phyloP scores from a whole-genome alignment of 1,140 invertebrate species.

The Eumaeus atala region DNA sequence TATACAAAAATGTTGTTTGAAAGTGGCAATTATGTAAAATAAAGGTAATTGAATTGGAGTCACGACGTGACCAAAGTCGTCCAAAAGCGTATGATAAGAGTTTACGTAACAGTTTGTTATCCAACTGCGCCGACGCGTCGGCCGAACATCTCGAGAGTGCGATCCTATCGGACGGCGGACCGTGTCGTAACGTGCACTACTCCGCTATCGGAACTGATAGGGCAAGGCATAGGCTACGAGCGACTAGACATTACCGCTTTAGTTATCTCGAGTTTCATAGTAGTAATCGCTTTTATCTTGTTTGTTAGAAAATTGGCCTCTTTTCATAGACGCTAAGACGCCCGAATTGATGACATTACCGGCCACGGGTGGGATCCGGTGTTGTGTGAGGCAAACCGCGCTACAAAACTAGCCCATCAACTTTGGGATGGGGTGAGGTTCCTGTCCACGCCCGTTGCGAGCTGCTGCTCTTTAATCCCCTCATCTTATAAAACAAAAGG shows the following conservation, averaged over 20 bases:
- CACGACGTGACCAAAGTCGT: too few species aligned
- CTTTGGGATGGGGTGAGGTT: too few species aligned
- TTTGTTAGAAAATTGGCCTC: too few species aligned
- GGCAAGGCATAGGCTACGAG: conserved; percentile 25
- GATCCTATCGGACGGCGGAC: conserved; percentile 50
- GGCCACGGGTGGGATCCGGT: too few species aligned
- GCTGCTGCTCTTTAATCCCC: too few species aligned
- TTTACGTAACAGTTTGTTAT: conserved; percentile 56
- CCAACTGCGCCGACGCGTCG: conserved; percentile 42
- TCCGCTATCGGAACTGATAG: conserved; percentile 39
- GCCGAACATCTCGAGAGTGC: conserved; percentile 53
- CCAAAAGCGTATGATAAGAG: conserved; percentile 24
- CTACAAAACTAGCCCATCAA: too few species aligned
- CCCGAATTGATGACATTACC: too few species aligned
- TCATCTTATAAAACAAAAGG: too few species aligned
- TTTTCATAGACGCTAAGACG: background rate
- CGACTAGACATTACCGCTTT: conserved; percentile 8
- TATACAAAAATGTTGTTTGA: conserved; percentile 1
- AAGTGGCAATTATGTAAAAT: conserved; percentile 30
- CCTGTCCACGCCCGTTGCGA: too few species aligned
- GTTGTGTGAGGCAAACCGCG: too few species aligned
- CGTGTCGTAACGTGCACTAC: conserved; percentile 57
- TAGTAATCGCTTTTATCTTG: too few species aligned
- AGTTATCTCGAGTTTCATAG: too few species aligned
- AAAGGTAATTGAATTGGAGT: conserved; percentile 6